Evolutionary conservation across 2,888 invertebrate species (phyloP), one percentile per base, ranked within the genome.

Genomic region (Drosophila austrosaltans): DNA sequence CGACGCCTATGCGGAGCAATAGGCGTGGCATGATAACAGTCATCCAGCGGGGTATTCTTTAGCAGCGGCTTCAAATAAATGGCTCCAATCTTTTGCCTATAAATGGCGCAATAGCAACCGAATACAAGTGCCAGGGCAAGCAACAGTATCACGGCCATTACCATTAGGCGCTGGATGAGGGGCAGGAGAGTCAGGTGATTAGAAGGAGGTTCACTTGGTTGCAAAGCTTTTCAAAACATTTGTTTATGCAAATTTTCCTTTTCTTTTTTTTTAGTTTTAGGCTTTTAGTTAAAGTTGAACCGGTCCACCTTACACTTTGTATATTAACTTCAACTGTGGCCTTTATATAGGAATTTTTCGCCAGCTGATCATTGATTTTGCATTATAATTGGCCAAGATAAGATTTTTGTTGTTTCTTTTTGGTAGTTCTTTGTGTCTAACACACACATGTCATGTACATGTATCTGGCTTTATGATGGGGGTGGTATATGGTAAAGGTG

Each of bases 71-170:
- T 87, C n/a, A 91, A 67, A 53, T 88, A 89, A 28, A 76, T 82
- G 40, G 82, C 82, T 32, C 80, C 71, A 65, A 89, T 75, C 82
- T 89, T 88, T 58, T 85, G 81, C 72, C 87, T 82, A 68, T 92
- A 81, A 65, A 90, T 89, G 66, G 87, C 91, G 77, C 91, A 89
- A 77, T 89, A 92, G 74, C 89, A 88, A 61, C 83, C 90, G 67
- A 91, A 77, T 76, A 92, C 78, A 63, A 92, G 77, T 81, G 89
- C 90, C 79, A 92, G 78, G 69, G 89, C 87, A 74, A 91, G 76
- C 72, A 92, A 80, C 72, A 92, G 77, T 76, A 92, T 87, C 81
- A 92, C 86, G 81, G 91, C 91, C 92, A 91, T 92, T 85, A 90
- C 88, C 90, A 91, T 91, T 79, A 67, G 69, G 53, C 68, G 63